These are phyloP conservation scores for Rhinogobius similis DNA, from an alignment of 2,113 vertebrate species.

Conservation along the genomic window DNA sequence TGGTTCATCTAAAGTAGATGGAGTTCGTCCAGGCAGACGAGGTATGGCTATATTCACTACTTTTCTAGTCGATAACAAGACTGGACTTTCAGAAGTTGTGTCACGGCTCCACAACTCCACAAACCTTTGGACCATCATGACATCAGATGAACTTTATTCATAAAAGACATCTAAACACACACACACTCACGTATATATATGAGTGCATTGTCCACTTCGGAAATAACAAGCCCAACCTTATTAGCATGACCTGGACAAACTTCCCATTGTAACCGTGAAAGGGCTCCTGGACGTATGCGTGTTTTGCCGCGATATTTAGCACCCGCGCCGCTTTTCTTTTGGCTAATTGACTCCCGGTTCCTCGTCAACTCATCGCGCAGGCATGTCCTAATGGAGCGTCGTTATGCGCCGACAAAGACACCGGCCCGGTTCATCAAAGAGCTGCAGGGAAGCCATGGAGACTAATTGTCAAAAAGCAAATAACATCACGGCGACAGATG, in stretches of 20 bases:
- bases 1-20: too few species aligned
- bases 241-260: slow-evolving; percentile 46
- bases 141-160: too few species aligned
- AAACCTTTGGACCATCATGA: too few species aligned
- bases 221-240: slow-evolving; percentile 28
- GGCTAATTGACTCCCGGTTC: slow-evolving; percentile 43
- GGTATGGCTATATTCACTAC: too few species aligned
- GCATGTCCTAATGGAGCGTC: slow-evolving; percentile 51
- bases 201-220: slow-evolving; percentile 8
- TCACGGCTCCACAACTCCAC: too few species aligned
- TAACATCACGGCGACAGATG: neutral
- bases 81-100: too few species aligned
- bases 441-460: slow-evolving; percentile 48
- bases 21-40: too few species aligned
- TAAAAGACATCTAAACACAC: neutral
- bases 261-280: slow-evolving; percentile 27
- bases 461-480: slow-evolving; percentile 57
- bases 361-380: slow-evolving; percentile 25
- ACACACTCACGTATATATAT: neutral
- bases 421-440: slow-evolving; percentile 25
- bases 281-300: slow-evolving; percentile 7
- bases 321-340: slow-evolving; percentile 3
- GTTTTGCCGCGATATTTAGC: neutral
- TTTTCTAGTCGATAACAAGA: too few species aligned
- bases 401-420: slow-evolving; percentile 42